Evolutionary conservation across 2,888 invertebrate species (phyloP).

Genomic region (Euproctis similis): DNA sequence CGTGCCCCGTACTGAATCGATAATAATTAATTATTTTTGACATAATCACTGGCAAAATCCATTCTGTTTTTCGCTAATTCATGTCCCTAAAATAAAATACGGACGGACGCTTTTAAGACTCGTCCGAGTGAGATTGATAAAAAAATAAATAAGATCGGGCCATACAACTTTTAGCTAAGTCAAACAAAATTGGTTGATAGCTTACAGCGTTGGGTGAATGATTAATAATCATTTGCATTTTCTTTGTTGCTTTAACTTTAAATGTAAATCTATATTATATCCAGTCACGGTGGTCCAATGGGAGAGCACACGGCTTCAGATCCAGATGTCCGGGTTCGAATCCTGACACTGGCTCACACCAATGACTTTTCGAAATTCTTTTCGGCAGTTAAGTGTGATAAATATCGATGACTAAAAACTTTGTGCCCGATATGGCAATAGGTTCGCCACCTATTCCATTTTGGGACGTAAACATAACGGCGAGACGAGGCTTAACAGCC

Average conservation of each 20-base stretch:
- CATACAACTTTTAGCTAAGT: slow-evolving; percentile 63
- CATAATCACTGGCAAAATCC: slow-evolving; percentile 80
- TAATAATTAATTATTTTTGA: slow-evolving; percentile 84
- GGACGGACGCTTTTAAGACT: slow-evolving; percentile 63
- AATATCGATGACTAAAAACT: too few relatives aligned
- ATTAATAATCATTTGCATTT: slow-evolving; percentile 52
- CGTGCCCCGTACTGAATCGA: slow-evolving; percentile 75
- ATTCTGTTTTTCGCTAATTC: slow-evolving; percentile 82
- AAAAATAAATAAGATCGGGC: slow-evolving; percentile 66
- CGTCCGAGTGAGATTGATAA: slow-evolving; percentile 68
- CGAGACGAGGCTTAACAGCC: too few relatives aligned
- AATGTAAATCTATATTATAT: too few relatives aligned
- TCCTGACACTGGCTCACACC: too few relatives aligned
- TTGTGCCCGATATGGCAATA: too few relatives aligned
- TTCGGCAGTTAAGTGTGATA: too few relatives aligned
- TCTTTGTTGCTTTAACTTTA: slow-evolving; percentile 14
- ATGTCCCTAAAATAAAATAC: slow-evolving; percentile 77
- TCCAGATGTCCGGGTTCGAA: too few relatives aligned
- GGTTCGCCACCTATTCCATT: too few relatives aligned
- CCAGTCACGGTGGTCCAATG: too few relatives aligned
- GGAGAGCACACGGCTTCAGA: too few relatives aligned
- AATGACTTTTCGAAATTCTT: too few relatives aligned
- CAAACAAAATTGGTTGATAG: slow-evolving; percentile 58
- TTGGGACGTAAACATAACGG: too few relatives aligned
- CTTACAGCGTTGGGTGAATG: slow-evolving; percentile 44